These are phyloP conservation scores for Pangasius mekongensis DNA, from an alignment of 2,797 vertebrate genomes.

Conservation along the genomic window DNA sequence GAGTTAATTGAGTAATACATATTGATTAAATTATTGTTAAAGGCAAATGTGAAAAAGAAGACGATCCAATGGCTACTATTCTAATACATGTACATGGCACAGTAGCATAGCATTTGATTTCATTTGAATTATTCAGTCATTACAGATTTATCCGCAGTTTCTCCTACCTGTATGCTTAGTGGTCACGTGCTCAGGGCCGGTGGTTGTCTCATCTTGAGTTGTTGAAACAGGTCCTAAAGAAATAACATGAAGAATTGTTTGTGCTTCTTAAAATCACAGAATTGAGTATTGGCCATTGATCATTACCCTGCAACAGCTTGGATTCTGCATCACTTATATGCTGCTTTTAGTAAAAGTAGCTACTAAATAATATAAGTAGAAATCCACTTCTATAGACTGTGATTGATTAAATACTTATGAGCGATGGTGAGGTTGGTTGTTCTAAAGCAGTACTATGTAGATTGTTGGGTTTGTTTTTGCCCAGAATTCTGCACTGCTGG, in stretches of 20 bases:
- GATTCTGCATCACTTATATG: too few relatives aligned
- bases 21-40: not conserved
- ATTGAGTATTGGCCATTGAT: not conserved
- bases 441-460: not conserved
- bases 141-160: not conserved
- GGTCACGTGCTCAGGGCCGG: not conserved
- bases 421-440: not conserved
- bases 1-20: not conserved
- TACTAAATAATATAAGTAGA: not conserved
- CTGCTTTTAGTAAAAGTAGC: not conserved
- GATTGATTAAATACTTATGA: not conserved
- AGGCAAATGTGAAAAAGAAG: not conserved
- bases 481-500: not conserved
- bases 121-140: not conserved
- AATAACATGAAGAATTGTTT: not conserved
- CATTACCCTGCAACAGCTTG: not conserved
- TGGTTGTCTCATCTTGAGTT: not conserved
- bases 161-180: constrained; percentile 1
- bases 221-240: not conserved
- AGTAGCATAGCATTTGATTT: not conserved
- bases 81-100: not conserved
- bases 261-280: not conserved
- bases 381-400: too few relatives aligned
- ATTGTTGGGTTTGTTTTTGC: too few relatives aligned
- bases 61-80: not conserved